Evolutionary conservation across 2,113 vertebrate species (phyloP), one percentile per base, ranked within the genome.

Genomic region (Phainopepla nitens): DNA sequence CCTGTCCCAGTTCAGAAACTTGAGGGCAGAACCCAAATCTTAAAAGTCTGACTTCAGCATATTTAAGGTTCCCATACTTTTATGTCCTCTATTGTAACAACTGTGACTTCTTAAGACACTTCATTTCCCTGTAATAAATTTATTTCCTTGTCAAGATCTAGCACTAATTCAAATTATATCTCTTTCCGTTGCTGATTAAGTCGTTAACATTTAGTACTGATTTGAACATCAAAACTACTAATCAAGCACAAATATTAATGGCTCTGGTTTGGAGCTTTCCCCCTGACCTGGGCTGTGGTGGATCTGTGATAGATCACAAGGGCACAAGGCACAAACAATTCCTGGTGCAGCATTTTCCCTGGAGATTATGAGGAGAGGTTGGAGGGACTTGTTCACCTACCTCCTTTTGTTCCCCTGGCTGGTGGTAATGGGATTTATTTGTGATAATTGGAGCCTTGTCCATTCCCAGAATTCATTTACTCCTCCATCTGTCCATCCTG

Each of bases 151-250:
- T 89, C 77, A 89, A 95, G 87, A 76, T 72, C 61, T 65, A 91
- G 45, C 89, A 62, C 56, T 94, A 85, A 95, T 95, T 95, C 91
- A 89, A 96, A 96, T 96, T 76, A 89, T 79, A 56, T 93, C 83
- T 79, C 89, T 91, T 97, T 89, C 95, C 89, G 83, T 73, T 93
- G 94, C 94, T 94, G 91, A 96, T 96, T 97, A 92, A 89, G 70
- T 95, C 60, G 89, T 96, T 97, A 96, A 94, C 96, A 96, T 97
- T 96, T 96, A 93, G 69, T 93, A 42, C 65, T 92, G 95, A 96
- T 96, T 91, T 93, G 91, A 95, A 82, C 91, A 95, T 93, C 87
- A 85, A 85, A 94, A 15, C 72, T 70, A 68, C 87, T 96, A 95
- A 97, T 96, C 86, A 95, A 83, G 95, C 73, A 89, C 77, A 87